A percentile compares a stretch with the other conserved stretches of the same genome.
Conservation (phyloP, 2,113 vertebrate genomes). For the Felis catus region F.catus_Fca126_mat1.0 CM031419.1:164365001-164365500, state of each 20-base stretch:
- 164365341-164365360: background rate
- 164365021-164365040: background rate
- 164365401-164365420: background rate
- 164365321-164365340: background rate
- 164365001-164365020: background rate
- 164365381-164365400: background rate
- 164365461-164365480: background rate
- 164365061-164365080: background rate
- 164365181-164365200: background rate
- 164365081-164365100: background rate
- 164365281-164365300: background rate
- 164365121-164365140: conserved; percentile 20
- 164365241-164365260: background rate
- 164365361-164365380: background rate
- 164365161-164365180: background rate
- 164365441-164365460: background rate
- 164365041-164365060: conserved; percentile 5
- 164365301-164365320: background rate
- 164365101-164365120: background rate
- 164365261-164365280: background rate
- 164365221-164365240: background rate
- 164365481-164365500: background rate
- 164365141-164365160: background rate
- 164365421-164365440: background rate
- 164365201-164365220: background rate